Evolutionary conservation across 2,888 invertebrate genomes (phyloP).

Genomic region (Sicus ferrugineus): DNA sequence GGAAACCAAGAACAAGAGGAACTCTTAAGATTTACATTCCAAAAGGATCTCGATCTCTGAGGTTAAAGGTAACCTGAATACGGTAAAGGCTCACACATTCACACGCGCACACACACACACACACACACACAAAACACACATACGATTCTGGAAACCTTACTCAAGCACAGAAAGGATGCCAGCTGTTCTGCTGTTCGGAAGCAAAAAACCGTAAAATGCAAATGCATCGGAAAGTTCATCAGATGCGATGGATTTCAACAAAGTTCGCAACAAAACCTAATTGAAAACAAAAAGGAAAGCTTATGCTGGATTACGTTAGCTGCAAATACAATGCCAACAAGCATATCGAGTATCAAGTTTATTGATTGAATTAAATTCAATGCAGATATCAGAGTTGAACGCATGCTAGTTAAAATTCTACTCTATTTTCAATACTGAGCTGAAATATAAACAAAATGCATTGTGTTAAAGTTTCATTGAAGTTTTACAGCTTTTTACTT

Average conservation of each 20-base stretch:
- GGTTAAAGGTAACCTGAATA: neutral
- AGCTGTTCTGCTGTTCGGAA: slow-evolving; percentile 11
- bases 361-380: slow-evolving; percentile 1
- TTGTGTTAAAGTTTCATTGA: no score
- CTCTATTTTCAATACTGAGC: no score
- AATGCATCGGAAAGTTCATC: slow-evolving; percentile 11
- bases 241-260: neutral
- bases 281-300: neutral
- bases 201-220: slow-evolving; percentile 20
- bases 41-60: slow-evolving; percentile 1
- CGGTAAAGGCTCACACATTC: neutral
- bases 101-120: neutral
- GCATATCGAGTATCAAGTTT: neutral
- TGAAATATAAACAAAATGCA: no score
- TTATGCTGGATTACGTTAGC: slow-evolving; percentile 2
- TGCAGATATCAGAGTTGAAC: slow-evolving; percentile 19
- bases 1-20: slow-evolving; percentile 3
- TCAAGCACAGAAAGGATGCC: slow-evolving; percentile 15
- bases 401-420: slow-evolving; percentile 24
- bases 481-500: no score
- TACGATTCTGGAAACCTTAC: neutral
- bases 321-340: neutral
- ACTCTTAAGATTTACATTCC: neutral
- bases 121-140: neutral
- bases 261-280: slow-evolving; percentile 17